Evolutionary conservation across 30 jellyfish, hydroid and myxozoan genomes (phyloP), one percentile per base, ranked within the genome.

Genomic region (Mastigias papua): DNA sequence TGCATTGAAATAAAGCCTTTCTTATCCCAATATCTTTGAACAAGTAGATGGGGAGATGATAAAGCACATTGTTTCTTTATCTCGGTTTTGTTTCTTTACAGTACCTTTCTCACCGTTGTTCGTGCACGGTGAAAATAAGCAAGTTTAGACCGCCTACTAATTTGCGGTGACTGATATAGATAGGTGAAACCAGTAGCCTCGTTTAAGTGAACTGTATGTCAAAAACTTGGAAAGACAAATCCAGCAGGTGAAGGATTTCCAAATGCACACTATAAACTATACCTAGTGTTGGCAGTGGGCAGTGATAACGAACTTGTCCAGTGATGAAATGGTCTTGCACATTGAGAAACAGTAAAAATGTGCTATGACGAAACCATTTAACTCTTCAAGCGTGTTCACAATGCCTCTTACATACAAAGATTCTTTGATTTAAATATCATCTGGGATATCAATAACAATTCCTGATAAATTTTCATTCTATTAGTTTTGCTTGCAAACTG

Each of bases 1-100:
- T 17, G 75, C 80, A 80, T 75, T 54, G 68, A 80, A 50, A 22
- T 80, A 61, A 80, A 80, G 74, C 90, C 79, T 42, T 22, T 61
- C 76, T 29, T 61, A 80, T 80, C 90, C 65, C 81, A 34, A 78
- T 61, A 64, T 64, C 90, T 27, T 46, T 34, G 72, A 48, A 73
- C 68, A 80, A 46, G 49, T 60, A 31, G 78, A 64, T n/a, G 27
- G 51, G 51, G 58, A 6, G 49, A 23, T 80, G 90, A 80, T 80
- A 80, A 34, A 25, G 35, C 70, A n/a, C 90, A 26, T 31, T 42
- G 80, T 64, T n/a, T 80, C 73, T 20, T 64, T 51, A 34, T 62
- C 90, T 57, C 80, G 90, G 90, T 33, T 80, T 58, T 28, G 28
- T 37, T 48, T 48, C 71, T 51, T 75, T 46, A 16, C 23, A 54